phyloP scores from a whole-genome alignment of 2,113 vertebrate species.

The Elephantulus edwardii region DNA sequence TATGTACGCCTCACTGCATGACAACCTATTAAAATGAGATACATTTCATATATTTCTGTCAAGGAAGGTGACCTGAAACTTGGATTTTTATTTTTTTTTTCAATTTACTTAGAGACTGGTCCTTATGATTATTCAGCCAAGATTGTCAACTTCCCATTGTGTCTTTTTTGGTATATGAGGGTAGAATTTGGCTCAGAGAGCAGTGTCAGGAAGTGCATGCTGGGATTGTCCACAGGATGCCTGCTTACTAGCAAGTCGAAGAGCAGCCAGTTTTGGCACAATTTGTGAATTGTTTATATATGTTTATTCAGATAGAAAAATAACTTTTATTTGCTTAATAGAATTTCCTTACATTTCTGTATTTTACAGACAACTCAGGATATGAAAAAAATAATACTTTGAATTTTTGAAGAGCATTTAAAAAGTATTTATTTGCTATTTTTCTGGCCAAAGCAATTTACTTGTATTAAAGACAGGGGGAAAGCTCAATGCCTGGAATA shows the following conservation, averaged over 20 bases:
- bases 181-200: conserved; percentile 17
- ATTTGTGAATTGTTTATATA: background rate
- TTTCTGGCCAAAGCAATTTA: conserved; percentile 17
- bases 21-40: no score
- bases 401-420: background rate
- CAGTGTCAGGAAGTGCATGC: background rate
- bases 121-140: background rate
- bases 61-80: background rate
- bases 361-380: background rate
- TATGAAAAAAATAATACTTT: background rate
- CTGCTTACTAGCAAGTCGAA: background rate
- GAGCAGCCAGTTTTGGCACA: background rate
- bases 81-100: background rate
- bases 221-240: background rate
- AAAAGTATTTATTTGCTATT: background rate
- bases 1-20: background rate
- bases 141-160: background rate
- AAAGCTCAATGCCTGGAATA: background rate
- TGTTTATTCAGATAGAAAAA: background rate
- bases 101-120: background rate
- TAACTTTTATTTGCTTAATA: conserved; percentile 21
- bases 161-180: background rate
- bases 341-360: background rate
- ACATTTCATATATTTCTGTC: background rate
- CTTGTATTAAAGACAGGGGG: background rate